phyloP scores from a whole-genome alignment of 2,113 vertebrate species.

The Orientallactaga bullata region DNA sequence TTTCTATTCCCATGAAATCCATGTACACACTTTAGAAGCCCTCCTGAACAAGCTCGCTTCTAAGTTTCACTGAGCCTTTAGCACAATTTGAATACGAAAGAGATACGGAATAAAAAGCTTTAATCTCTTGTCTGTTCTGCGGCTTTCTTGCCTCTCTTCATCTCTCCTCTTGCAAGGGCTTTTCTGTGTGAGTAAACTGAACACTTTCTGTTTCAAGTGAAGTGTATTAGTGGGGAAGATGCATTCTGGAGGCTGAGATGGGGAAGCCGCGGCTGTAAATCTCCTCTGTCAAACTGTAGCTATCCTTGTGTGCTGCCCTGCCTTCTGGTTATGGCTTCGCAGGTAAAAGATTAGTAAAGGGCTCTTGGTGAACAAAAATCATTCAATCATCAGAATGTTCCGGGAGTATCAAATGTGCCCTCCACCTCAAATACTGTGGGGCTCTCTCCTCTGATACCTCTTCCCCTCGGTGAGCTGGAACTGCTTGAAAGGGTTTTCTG shows the following conservation, averaged over 20 bases:
- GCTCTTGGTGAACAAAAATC: conserved; percentile 92
- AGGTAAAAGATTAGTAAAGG: conserved; percentile 95
- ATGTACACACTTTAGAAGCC: conserved; percentile 92
- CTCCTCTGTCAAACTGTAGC: conserved; percentile 86
- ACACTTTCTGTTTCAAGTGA: conserved; percentile 90
- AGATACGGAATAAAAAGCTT: conserved; percentile 94
- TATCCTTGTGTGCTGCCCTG: conserved; percentile 85
- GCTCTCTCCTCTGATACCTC: conserved; percentile 93
- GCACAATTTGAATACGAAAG: conserved; percentile 94
- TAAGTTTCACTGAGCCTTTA: conserved; percentile 92
- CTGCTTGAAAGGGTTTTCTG: conserved; percentile 95
- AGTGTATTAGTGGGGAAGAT: conserved; percentile 86
- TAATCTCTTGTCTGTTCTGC: conserved; percentile 91
- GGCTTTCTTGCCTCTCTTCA: conserved; percentile 90
- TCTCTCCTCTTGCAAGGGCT: conserved; percentile 88
- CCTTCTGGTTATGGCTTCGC: conserved; percentile 89
- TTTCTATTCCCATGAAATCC: conserved; percentile 93
- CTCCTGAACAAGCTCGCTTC: conserved; percentile 92
- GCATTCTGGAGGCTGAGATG: conserved; percentile 81
- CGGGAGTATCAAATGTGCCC: conserved; percentile 95
- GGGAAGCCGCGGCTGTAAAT: conserved; percentile 81
- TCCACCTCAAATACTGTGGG: conserved; percentile 91
- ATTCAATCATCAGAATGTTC: conserved; percentile 94
- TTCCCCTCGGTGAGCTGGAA: conserved; percentile 93
- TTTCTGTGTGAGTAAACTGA: conserved; percentile 90